Evolutionary conservation across 2,797 vertebrate genomes (phyloP), one percentile per base, ranked within the genome.

Genomic region (Muscicapa striata): DNA sequence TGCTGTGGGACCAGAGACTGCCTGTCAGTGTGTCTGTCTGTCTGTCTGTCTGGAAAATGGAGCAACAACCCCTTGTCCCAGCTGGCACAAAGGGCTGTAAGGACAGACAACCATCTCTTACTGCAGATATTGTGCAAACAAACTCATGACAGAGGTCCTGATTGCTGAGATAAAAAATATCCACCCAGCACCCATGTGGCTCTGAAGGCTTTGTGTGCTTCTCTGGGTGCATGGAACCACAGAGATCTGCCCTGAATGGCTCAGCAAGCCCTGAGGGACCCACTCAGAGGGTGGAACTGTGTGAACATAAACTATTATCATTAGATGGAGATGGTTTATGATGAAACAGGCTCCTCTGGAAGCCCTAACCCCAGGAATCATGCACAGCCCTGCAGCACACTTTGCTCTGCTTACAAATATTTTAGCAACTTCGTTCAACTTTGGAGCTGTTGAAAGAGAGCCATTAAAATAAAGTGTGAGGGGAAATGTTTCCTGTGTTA

Each of bases 371-470:
- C 64, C 24, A 61, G 84, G 77, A 82, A 46, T 64, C 77, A 49
- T 0, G 7, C 54, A 23, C 46, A 34, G 77, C 77, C 89, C 64
- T 21, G 23, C 29, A 54, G 64, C 61, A 36, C 3, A 1, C 61
- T 85, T 57, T 34, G 75, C 74, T 81, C 78, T 40, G 68, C 88
- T 94, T 40, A 77, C 62, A 79, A 67, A 77, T 80, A 45, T 80
- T 92, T 61, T 5, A 67, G 66, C 12, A 2, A 26, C 48, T 3
- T 63, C 8, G 2, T 20, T 21, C 49, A 61, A 49, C 82, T 81
- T 86, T 1, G 36, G 72, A 67, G 83, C 74, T 89, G 88, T 32
- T 75, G 88, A 93, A 93, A 92, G 80, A 61, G 15, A 69, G 68
- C 32, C 41, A 38, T 57, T 63, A 63, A 59, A 95, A 81, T 67